Evolutionary conservation across 2,113 vertebrate genomes (phyloP).

Genomic region (Toxostoma redivivum): DNA sequence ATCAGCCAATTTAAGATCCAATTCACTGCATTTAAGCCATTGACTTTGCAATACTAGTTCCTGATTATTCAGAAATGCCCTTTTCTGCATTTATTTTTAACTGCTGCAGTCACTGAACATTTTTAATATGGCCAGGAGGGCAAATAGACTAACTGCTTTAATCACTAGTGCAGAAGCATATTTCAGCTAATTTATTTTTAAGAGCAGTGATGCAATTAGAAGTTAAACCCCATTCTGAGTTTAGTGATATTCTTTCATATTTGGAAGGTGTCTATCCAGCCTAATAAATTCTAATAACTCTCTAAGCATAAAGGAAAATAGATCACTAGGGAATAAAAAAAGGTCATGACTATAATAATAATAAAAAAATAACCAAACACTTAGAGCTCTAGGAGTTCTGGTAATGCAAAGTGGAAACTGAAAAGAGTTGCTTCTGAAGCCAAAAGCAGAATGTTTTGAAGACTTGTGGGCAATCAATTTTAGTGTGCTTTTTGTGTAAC

Average conservation of each 20-base stretch:
- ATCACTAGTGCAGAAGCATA: slow-evolving; percentile 16
- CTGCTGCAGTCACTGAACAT: slow-evolving; percentile 37
- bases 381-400: not conserved
- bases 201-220: slow-evolving; percentile 36
- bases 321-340: not conserved
- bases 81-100: slow-evolving; percentile 60
- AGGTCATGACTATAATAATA: not conserved
- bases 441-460: not conserved
- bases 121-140: slow-evolving; percentile 28
- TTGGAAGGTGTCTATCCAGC: not conserved
- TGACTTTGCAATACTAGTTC: not conserved
- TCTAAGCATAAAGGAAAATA: slow-evolving; percentile 12
- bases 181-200: slow-evolving; percentile 46
- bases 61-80: slow-evolving; percentile 43
- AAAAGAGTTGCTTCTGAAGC: not conserved
- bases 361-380: slow-evolving; percentile 5
- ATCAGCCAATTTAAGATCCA: slow-evolving; percentile 12
- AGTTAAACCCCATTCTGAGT: not conserved
- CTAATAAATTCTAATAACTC: slow-evolving; percentile 20
- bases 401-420: not conserved
- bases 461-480: not conserved
- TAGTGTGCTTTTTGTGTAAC: not conserved
- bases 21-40: slow-evolving; percentile 4
- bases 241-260: slow-evolving; percentile 21
- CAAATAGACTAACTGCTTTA: slow-evolving; percentile 45